Base-by-base conservation (phyloP, 2,888 invertebrate species). In the Pachliopta kotzebuea region DNA sequence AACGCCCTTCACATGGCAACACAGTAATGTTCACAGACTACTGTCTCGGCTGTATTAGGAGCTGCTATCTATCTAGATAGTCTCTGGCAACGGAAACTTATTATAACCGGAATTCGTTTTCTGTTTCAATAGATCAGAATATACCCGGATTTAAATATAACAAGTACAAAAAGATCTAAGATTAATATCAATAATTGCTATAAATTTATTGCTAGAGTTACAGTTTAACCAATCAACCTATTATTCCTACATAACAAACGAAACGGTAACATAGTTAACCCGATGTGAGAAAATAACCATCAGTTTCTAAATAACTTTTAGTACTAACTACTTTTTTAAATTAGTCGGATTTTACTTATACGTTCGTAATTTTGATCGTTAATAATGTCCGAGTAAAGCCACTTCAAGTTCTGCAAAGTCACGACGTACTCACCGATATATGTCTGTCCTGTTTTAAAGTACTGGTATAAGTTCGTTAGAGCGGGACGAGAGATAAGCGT, bases 351-450 rank as follows among this genome's bases (percentile, higher is more conserved):
- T 76, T 73, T 76, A 80, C 74, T 74, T 76, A 82, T 82, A 80
- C 84, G 85, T 83, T 79, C 76, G 83, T 82, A 83, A 83, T 83
- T 81, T 79, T 83, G 80, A 76, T 79, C 81, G 79, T 83, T 81
- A 81, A 81, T 82, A 84, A 82, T 84, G 80, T 80, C 84, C 74
- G 76, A 83, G 88, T 86, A 85, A 78, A 82, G 77, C 79, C 80
- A 84, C 86, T 83, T 84, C 83, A 80, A 88, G 86, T 86, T 87
- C 85, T 88, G 88, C 88, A 84, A 88, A 86, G 78, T 81, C 79
- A 76, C 72, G 74, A 67, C 70, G 73, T 68, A 72, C 67, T 71
- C 65, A 63, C 67, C 67, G 72, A 80, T 70, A 66, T 81, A 73
- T 75, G 55, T 62, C 68, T 71, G 74, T 86, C 86, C 81, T 83